These are phyloP conservation scores for Deroptyus accipitrinus DNA, from an alignment of 2,113 vertebrate species.

Conservation along the genomic window DNA sequence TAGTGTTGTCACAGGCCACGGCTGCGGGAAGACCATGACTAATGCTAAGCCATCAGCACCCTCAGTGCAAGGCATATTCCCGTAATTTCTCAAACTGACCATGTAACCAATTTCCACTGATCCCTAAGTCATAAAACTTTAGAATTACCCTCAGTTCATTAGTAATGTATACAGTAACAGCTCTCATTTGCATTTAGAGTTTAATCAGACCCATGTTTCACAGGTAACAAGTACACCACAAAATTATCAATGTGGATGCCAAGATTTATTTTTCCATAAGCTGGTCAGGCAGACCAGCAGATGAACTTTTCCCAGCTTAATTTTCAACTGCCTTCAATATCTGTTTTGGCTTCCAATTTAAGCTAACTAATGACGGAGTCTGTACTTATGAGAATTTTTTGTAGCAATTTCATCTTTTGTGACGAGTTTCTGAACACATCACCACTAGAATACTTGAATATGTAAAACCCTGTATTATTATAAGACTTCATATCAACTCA, in stretches of 20 bases:
- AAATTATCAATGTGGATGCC: conserved; percentile 77
- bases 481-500: background rate
- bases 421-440: background rate
- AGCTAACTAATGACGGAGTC: background rate
- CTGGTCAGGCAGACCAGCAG: conserved; percentile 40
- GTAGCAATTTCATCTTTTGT: background rate
- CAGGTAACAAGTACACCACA: conserved; percentile 77
- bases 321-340: conserved; percentile 23
- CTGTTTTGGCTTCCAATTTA: conserved; percentile 24
- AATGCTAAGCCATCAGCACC: conserved; percentile 84
- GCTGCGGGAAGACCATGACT: conserved; percentile 85
- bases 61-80: conserved; percentile 82
- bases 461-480: background rate
- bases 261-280: conserved; percentile 76
- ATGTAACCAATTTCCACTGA: conserved; percentile 90
- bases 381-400: background rate
- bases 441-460: background rate
- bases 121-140: conserved; percentile 89
- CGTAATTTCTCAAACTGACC: conserved; percentile 94
- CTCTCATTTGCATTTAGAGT: conserved; percentile 82
- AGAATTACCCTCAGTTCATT: conserved; percentile 92
- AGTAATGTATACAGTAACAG: conserved; percentile 86
- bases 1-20: conserved; percentile 85
- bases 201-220: conserved; percentile 85
- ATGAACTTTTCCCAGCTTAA: conserved; percentile 25